Base-by-base conservation (phyloP, 2,113 vertebrate species). In the Muscicapa adusta region DNA sequence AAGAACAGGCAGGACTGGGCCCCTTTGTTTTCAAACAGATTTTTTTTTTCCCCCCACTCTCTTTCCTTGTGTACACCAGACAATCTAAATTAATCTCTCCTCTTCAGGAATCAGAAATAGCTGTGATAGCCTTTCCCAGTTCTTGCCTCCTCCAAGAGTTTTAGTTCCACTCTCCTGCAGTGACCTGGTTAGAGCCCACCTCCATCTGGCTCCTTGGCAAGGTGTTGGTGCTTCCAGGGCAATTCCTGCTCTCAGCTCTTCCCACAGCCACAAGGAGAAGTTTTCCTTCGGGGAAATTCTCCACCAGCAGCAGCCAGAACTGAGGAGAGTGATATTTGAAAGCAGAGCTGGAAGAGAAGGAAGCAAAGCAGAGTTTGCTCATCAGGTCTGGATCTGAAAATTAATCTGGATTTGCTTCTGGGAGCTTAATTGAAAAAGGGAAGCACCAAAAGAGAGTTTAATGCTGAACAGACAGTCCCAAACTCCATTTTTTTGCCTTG, bases 161-260 rank as follows among this genome's bases (percentile, higher is more conserved):
- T 40, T 50, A 5, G 76, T 16, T 70, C 23, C 75, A 29, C 28
- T 76, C 88, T 83, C 85, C 68, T 47, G 26, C 15, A 1, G 17
- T 85, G 91, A 81, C 95, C 92, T 43, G 78, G 67, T 82, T 66
- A 19, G 73, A 85, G 85, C 65, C 72, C 48, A 57, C 65, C 74
- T 93, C 92, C 92, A 85, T 85, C 92, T 90, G 94, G 48, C 75
- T 89, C 66, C 40, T 71, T 82, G 88, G 88, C 94, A 88, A 38
- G 61, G 26, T 34, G 34, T 4, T 11, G 13, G 58, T 18, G 65
- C 80, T 70, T 50, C 8, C 5, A n/a, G 48, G 65, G 48, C 70
- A 34, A 47, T 71, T 45, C 71, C 66, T 18, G 31, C 88, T 91
- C 61, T 51, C 7, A 75, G 81, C 92, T 87, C 92, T 93, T 85